Base-by-base conservation (phyloP, 2,888 invertebrate species). In the Bhutanitis thaidina region DNA sequence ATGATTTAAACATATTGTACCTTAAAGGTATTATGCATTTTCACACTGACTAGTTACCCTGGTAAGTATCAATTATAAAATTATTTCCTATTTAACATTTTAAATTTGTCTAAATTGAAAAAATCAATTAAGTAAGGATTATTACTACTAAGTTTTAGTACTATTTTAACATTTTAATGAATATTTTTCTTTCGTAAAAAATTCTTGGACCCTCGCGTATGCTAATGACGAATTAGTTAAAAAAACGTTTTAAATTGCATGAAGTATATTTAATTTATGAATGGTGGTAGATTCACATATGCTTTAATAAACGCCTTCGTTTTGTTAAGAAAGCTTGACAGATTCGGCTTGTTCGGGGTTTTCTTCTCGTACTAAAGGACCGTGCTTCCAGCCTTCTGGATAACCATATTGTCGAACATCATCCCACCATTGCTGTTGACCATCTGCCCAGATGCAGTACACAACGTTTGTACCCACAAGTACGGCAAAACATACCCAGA, bases 351-450 rank as follows among this genome's bases (percentile, higher is more conserved):
- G 69, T 52, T 71, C 74, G 0, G 69, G 62, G 3, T 64, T 68
- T 1, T 66, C 64, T n/a, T 77, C 77, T 4, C 48, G 58, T 43
- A 69, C 61, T 3, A 89, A 56, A 0, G 82, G 54, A 0, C 88
- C 88, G 30, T 87, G 80, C 41, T 79, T 85, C 85, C 86, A 87
- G 14, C 69, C 77, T 0, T 70, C 65, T 0, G 87, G 90, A 53
- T 87, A 87, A 1, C 88, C 89, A 50, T 76, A 81, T 49, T 86
- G 80, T 7, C 90, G 71, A 1, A 91, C 90, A 58, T 92, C 91
- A 64, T 94, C 94, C 95, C 95, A 95, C 69, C 91, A 90, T 62
- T 95, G 93, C 36, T 93, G 91, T 52, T 94, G 92, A 0, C 93
- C 94, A 49, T 93, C 93, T 0, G 93, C 94, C 77, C 91, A 93